Evolutionary conservation across 2,888 invertebrate genomes (phyloP).

Genomic region (Pachymerium ferrugineum): DNA sequence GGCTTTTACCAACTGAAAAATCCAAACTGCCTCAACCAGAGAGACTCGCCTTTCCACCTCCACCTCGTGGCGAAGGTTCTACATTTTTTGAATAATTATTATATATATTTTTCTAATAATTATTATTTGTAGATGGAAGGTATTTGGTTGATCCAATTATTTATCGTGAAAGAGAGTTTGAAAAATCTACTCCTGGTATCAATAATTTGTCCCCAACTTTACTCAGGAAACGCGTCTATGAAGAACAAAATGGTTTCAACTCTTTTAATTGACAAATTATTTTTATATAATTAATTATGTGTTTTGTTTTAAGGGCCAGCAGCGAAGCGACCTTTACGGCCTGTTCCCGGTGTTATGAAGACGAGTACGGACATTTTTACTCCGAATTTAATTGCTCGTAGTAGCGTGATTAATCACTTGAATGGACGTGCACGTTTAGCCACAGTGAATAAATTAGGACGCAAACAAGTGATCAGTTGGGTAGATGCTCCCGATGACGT

Average conservation of each 20-base stretch:
- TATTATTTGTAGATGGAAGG: conserved; percentile 64
- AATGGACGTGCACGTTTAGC: conserved; percentile 79
- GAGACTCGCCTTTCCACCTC: conserved; percentile 79
- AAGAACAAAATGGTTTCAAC: conserved; percentile 86
- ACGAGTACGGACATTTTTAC: conserved; percentile 36
- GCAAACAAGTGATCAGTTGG: conserved; percentile 91
- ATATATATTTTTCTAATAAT: not conserved
- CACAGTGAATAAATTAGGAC: conserved; percentile 67
- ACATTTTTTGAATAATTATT: not conserved
- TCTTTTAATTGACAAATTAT: too few species aligned
- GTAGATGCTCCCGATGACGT: conserved; percentile 97
- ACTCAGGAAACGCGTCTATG: conserved; percentile 74
- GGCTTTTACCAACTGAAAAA: conserved; percentile 67
- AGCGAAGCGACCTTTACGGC: conserved; percentile 62
- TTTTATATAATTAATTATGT: too few species aligned
- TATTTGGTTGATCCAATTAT: conserved; percentile 63
- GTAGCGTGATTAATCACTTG: conserved; percentile 53
- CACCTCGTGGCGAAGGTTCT: conserved; percentile 78
- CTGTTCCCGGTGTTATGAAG: conserved; percentile 35
- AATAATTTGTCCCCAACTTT: conserved; percentile 55
- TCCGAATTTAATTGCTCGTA: conserved; percentile 41
- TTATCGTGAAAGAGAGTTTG: conserved; percentile 29
- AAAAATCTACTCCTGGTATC: conserved; percentile 44
- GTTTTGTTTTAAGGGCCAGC: conserved; percentile 54
- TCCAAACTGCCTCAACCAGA: conserved; percentile 72